Evolutionary conservation across 2,888 invertebrate genomes (phyloP), one percentile per base, ranked within the genome.

Genomic region (Drosophila nr. medialis): DNA sequence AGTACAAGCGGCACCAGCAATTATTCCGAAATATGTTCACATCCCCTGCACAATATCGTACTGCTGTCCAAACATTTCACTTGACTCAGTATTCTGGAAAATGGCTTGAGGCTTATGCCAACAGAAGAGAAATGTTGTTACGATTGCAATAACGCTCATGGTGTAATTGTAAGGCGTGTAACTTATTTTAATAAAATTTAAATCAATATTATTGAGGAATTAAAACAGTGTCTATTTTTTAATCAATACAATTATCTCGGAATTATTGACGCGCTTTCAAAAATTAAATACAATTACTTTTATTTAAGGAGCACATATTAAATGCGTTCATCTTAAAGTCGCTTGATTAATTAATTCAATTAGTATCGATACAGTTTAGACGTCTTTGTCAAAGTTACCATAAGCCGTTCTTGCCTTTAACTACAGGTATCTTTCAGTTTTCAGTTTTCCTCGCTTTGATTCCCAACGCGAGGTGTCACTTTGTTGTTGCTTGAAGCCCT

Each of bases 381-480:
- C 21, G 11, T 24, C 45, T 24, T 15, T 24, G 24, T 29, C n/a
- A 13, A 15, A 53, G 32, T 8, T 8, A 15, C 8, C 24, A 27
- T 8, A 24, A 18, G 32, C n/a, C 21, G 15, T 21, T 34, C 4
- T 11, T 29, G n/a, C 38, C 1, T 7, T 38, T 38, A 40, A 40
- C 13, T 38, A 29, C 29, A 27, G 4, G 11, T 58, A 7, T 42
- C n/a, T 56, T 42, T 30, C 30, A 30, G 6, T 13, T n/a, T 24
- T 32, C 18, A 6, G n/a, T 29, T 24, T 45, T 15, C n/a, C 15
- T 24, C 32, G 30, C 21, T 15, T 3, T 36, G 38, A 38, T 54
- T 48, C 18, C 29, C 0, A 34, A 32, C 64, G 50, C 50, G 38
- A 59, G 71, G 71, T 71, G 61, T 71, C 75, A 66, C 79, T 78